These are phyloP conservation scores for Agrilus mali DNA, from an alignment of 2,888 invertebrate species.

Conservation along the genomic window DNA sequence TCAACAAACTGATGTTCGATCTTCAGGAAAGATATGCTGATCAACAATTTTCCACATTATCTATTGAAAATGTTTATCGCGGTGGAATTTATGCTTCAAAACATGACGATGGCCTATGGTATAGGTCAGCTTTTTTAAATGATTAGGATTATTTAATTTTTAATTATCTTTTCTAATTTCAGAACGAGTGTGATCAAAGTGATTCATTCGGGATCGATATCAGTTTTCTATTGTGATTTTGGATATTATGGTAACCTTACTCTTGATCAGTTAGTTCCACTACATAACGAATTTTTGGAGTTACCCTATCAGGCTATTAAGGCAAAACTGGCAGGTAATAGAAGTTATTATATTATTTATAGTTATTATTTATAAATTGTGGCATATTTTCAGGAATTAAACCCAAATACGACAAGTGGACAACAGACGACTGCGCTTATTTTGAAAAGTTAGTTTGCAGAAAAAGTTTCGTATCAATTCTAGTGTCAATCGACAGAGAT, in stretches of 20 bases:
- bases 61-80: slow-evolving; percentile 25
- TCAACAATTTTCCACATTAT: slow-evolving; percentile 35
- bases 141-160: neutral
- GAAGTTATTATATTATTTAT: neutral
- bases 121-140: slow-evolving; percentile 42
- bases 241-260: slow-evolving; percentile 47
- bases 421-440: slow-evolving; percentile 56
- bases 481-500: slow-evolving; percentile 50
- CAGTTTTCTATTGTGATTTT: slow-evolving; percentile 51
- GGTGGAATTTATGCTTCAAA: slow-evolving; percentile 58
- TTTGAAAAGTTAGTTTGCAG: slow-evolving; percentile 61
- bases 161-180: slow-evolving; percentile 14
- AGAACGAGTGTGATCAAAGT: slow-evolving; percentile 44
- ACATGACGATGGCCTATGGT: slow-evolving; percentile 57
- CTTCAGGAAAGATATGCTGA: slow-evolving; percentile 49
- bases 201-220: slow-evolving; percentile 41
- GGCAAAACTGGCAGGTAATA: slow-evolving; percentile 47
- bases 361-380: slow-evolving; percentile 1
- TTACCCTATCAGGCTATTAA: slow-evolving; percentile 54
- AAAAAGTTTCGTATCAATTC: slow-evolving; percentile 54
- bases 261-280: slow-evolving; percentile 40
- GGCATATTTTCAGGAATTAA: slow-evolving; percentile 34
- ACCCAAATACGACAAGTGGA: slow-evolving; percentile 47
- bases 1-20: slow-evolving; percentile 51
- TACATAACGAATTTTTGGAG: slow-evolving; percentile 41